Conservation (phyloP, 2,797 vertebrate genomes). For the Neomorphus geoffroyi region DNA sequence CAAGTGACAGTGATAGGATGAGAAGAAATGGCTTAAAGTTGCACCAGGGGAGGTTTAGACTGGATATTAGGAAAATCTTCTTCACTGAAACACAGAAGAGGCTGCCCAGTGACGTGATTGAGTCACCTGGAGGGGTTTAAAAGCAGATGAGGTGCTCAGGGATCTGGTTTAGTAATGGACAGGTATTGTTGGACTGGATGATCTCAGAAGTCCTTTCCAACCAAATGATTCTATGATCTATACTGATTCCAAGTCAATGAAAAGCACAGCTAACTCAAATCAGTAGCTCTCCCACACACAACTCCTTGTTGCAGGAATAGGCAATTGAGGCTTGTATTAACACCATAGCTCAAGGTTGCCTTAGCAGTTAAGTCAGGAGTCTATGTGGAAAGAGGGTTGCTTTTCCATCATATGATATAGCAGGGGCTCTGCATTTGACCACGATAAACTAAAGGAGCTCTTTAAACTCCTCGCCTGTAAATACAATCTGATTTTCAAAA, state of each 20-base stretch:
- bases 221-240: not conserved
- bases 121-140: too few relatives aligned
- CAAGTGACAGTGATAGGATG: too few relatives aligned
- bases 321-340: not conserved
- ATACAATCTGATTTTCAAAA: not conserved
- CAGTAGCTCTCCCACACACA: not conserved
- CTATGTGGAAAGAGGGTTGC: not conserved
- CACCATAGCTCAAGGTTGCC: not conserved
- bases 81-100: too few relatives aligned
- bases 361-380: not conserved
- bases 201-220: too few relatives aligned
- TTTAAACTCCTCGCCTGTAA: not conserved
- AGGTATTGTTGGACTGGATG: too few relatives aligned
- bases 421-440: not conserved
- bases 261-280: not conserved
- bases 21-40: too few relatives aligned
- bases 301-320: fast-evolving
- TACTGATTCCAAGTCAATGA: not conserved
- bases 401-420: not conserved
- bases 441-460: not conserved
- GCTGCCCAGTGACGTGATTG: too few relatives aligned
- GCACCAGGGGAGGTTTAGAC: too few relatives aligned
- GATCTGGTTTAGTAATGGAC: too few relatives aligned
- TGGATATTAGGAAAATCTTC: too few relatives aligned
- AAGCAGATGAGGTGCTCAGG: too few relatives aligned